A percentile compares a stretch with the other conserved stretches of the same genome.
Evolutionary conservation across 2,113 vertebrate species (phyloP).

Genomic region (Pelvicachromis taeniatus): DNA sequence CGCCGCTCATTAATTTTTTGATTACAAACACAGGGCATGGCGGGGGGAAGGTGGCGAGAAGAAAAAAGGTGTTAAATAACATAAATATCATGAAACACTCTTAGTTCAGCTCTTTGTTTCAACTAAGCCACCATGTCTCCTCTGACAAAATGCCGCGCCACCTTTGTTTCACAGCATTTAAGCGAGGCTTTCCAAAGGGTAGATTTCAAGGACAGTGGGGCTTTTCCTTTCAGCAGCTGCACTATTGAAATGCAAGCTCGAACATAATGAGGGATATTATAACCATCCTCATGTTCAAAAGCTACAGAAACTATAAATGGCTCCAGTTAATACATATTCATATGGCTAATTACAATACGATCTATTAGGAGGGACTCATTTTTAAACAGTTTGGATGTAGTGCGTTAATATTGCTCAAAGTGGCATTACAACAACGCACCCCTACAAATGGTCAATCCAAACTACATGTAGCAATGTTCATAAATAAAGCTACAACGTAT

Average conservation of each 20-base stretch:
- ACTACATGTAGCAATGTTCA: background rate
- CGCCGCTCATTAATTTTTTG: constrained; percentile 57
- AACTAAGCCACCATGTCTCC: constrained; percentile 66
- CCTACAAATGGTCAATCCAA: background rate
- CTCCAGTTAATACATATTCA: constrained; percentile 47
- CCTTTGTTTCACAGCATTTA: constrained; percentile 65
- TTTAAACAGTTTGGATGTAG: background rate
- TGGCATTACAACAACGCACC: background rate
- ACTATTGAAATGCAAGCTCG: constrained; percentile 48
- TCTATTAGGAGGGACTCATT: background rate
- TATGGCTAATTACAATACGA: constrained; percentile 15
- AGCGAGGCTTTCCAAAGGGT: constrained; percentile 60
- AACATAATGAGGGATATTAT: constrained; percentile 52
- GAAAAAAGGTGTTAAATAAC: constrained; percentile 56
- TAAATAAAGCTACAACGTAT: background rate
- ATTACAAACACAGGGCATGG: constrained; percentile 64
- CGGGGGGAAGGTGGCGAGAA: constrained; percentile 35
- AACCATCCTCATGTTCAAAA: constrained; percentile 46
- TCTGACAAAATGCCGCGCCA: constrained; percentile 55
- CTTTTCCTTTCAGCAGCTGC: constrained; percentile 53
- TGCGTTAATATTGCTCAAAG: background rate
- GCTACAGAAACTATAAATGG: constrained; percentile 19
- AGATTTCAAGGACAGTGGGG: constrained; percentile 60
- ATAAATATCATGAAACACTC: constrained; percentile 69
- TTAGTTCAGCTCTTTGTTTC: constrained; percentile 69